Conservation (phyloP, 1,140 invertebrate genomes). For the Eriosoma lanigerum region DNA sequence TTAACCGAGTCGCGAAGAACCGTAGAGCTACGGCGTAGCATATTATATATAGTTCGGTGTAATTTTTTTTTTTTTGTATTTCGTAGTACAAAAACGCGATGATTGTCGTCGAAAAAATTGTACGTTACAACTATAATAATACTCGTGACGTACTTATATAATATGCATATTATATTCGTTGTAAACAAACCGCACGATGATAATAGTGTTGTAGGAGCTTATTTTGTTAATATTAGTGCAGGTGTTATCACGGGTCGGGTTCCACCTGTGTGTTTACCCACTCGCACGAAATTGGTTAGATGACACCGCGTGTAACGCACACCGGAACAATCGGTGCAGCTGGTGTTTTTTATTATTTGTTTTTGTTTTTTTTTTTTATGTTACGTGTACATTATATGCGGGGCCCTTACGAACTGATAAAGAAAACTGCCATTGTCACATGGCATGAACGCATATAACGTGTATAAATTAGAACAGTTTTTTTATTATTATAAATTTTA, state of each 20-base stretch:
- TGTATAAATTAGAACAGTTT: too few relatives aligned
- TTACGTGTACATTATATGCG: slow-evolving; percentile 35
- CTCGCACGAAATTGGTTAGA: slow-evolving; percentile 50
- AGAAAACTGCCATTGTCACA: neutral
- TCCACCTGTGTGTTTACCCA: slow-evolving; percentile 51
- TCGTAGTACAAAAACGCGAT: too few relatives aligned
- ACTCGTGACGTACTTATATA: neutral
- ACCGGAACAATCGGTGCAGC: slow-evolving; percentile 49
- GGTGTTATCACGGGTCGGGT: slow-evolving; percentile 14
- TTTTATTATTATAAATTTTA: too few relatives aligned
- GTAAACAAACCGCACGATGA: slow-evolving; percentile 17
- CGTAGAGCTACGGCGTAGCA: too few relatives aligned
- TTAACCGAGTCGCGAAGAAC: neutral
- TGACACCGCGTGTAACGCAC: slow-evolving; percentile 39
- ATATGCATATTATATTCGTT: too few relatives aligned
- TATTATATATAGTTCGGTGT: too few relatives aligned
- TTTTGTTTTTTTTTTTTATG: neutral
- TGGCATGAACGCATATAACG: too few relatives aligned
- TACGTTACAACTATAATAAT: neutral
- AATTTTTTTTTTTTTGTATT: neutral
- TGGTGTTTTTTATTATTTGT: slow-evolving; percentile 17
- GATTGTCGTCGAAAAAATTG: too few relatives aligned
- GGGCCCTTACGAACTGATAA: slow-evolving; percentile 43
- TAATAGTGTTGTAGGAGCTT: slow-evolving; percentile 30
- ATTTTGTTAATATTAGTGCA: slow-evolving; percentile 35